phyloP scores from a whole-genome alignment of 2,888 invertebrate species.

The Boloria euphrosyne region DNA sequence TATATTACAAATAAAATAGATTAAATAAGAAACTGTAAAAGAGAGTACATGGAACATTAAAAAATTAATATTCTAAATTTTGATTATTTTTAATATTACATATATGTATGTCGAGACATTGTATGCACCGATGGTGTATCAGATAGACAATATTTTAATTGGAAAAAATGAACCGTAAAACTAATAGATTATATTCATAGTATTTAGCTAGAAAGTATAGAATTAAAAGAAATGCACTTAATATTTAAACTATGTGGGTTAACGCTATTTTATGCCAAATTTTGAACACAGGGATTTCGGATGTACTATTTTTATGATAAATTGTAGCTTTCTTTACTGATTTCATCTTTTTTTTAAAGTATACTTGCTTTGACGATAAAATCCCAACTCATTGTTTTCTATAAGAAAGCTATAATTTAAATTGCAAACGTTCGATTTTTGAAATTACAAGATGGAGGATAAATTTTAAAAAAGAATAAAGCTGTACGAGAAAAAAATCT shows the following conservation, averaged over 20 bases:
- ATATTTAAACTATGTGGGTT: neutral
- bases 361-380: too few species aligned
- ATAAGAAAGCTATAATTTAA: too few species aligned
- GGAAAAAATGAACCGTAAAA: neutral
- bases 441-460: too few species aligned
- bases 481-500: too few species aligned
- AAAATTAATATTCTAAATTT: neutral
- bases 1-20: conserved; percentile 6
- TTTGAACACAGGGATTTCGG: neutral
- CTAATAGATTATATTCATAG: conserved; percentile 3
- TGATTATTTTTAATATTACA: neutral
- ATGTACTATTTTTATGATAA: too few species aligned
- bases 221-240: neutral
- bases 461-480: too few species aligned
- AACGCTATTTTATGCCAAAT: neutral
- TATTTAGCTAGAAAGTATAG: conserved; percentile 3
- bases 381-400: too few species aligned
- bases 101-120: neutral
- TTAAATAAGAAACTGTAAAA: conserved; percentile 8
- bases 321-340: too few species aligned
- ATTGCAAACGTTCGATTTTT: too few species aligned
- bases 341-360: too few species aligned
- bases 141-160: conserved; percentile 17
- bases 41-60: neutral
- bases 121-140: neutral